These are phyloP conservation scores for Caenorhabditis becei DNA, from an alignment of 2,888 invertebrate genomes.

Conservation along the genomic window DNA sequence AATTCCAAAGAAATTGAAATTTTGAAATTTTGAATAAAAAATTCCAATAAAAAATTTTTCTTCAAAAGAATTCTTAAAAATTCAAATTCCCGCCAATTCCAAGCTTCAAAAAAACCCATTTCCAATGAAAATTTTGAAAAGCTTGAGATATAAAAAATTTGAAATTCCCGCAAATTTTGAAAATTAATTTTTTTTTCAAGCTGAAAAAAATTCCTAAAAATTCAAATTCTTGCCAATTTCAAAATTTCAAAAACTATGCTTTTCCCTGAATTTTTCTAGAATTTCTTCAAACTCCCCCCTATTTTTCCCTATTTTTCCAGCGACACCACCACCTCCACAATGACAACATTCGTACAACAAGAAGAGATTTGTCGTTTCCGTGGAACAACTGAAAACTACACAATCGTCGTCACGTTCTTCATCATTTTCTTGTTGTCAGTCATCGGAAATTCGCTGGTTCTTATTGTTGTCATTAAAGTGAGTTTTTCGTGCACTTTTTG, in stretches of 20 bases:
- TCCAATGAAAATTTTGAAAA: too few species aligned
- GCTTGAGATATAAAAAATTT: too few species aligned
- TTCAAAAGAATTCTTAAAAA: too few species aligned
- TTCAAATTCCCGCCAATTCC: too few species aligned
- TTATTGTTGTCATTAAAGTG: slow-evolving; percentile 83
- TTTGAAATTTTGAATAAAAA: too few species aligned
- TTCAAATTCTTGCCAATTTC: background rate
- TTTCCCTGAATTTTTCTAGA: background rate
- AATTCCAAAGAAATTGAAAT: too few species aligned
- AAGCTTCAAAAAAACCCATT: too few species aligned
- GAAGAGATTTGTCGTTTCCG: slow-evolving; percentile 73
- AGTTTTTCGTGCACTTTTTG: slow-evolving; percentile 8
- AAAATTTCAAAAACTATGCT: background rate
- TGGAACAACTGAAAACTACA: slow-evolving; percentile 77
- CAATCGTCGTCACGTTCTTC: slow-evolving; percentile 76
- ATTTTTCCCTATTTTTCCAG: too few species aligned
- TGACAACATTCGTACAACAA: slow-evolving; percentile 46
- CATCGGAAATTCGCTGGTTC: slow-evolving; percentile 82
- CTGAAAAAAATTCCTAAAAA: too few species aligned
- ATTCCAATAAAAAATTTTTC: too few species aligned
- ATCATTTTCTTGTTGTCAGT: slow-evolving; percentile 81
- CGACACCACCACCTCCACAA: slow-evolving; percentile 24
- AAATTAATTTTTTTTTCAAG: too few species aligned
- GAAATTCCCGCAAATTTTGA: too few species aligned
- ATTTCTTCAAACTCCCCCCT: background rate